Base-by-base conservation (phyloP, 1,140 invertebrate genomes). In the Lysiphlebus fabarum region DNA sequence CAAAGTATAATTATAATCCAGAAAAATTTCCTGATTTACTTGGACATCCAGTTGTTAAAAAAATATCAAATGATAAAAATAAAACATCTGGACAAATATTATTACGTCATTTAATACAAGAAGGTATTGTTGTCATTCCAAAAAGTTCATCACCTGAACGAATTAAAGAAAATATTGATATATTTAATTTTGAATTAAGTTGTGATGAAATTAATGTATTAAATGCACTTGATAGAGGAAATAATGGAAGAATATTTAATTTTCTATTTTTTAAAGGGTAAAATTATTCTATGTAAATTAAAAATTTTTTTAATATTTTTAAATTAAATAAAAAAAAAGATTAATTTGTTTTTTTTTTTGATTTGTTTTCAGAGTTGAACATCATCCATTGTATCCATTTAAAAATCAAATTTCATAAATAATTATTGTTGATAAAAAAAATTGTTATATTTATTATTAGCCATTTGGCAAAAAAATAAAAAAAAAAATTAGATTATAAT, bases 71-170 rank as follows among this genome's bases (percentile, higher is more conserved):
- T 5, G 82, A 82, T 12, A 83, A 92, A 69, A 77, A 81, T 6
- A 91, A 89, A 73, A 85, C 86, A 1, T 75, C 89, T 6, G 91
- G 90, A 1, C 91, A 95, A 79, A 78, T 96, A 48, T 78, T 95
- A 43, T 72, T 96, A 1, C 82, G 88, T 44, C 90, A 89, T 75
- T 82, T 90, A 48, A 70, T 93, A 0, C 86, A 93, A 73, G 80
- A 84, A 53, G 86, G 85, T 8, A 78, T 93, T 7, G 79, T 85
- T 43, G 88, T 90, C 12, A 92, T 96, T 70, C 92, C 92, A 45
- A 96, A 95, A 78, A 93, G 90, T 71, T 86, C 85, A 1, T 91
- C 86, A 69, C 79, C 85, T 0, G 73, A 83, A 7, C 83, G 92
- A 67, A 81, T 95, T 1, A 84, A 84, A 67, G 72, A 82, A 14